These are phyloP conservation scores for Hozukius guyotensis DNA, from an alignment of 2,797 vertebrate species.

Conservation along the genomic window DNA sequence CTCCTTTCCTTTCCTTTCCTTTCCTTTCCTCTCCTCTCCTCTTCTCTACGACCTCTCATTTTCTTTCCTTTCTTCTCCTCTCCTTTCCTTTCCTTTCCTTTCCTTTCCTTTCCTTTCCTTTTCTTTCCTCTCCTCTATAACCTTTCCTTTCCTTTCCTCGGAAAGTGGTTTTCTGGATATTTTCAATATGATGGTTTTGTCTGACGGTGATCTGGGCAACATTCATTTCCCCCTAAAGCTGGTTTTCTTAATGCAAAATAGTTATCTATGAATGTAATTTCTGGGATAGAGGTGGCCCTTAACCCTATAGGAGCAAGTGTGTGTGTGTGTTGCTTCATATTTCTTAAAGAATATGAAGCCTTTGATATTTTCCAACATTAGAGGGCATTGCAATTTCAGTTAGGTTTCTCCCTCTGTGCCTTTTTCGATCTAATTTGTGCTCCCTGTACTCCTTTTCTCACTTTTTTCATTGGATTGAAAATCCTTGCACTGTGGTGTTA, in stretches of 20 bases:
- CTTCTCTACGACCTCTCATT: rapidly evolving
- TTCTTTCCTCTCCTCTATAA: background rate
- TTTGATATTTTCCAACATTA: constrained; percentile 27
- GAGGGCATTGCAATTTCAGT: constrained; percentile 21
- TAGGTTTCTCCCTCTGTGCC: background rate
- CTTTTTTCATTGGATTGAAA: background rate
- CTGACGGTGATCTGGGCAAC: background rate
- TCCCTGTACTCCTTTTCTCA: background rate
- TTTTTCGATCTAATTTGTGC: background rate
- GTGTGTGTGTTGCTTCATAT: background rate
- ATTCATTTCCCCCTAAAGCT: background rate
- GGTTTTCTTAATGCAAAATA: background rate
- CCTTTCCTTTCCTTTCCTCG: too few relatives aligned
- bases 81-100: too few relatives aligned
- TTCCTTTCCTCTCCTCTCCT: background rate
- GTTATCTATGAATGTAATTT: background rate
- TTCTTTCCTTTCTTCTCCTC: too few relatives aligned
- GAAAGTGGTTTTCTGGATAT: background rate
- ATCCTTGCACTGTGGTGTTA: background rate
- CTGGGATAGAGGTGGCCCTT: background rate
- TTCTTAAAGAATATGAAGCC: constrained; percentile 28
- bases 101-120: too few relatives aligned
- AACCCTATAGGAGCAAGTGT: background rate
- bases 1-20: background rate
- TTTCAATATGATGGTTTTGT: background rate